These are phyloP conservation scores for Psophia crepitans DNA, from an alignment of 2,113 vertebrate genomes.

Conservation along the genomic window DNA sequence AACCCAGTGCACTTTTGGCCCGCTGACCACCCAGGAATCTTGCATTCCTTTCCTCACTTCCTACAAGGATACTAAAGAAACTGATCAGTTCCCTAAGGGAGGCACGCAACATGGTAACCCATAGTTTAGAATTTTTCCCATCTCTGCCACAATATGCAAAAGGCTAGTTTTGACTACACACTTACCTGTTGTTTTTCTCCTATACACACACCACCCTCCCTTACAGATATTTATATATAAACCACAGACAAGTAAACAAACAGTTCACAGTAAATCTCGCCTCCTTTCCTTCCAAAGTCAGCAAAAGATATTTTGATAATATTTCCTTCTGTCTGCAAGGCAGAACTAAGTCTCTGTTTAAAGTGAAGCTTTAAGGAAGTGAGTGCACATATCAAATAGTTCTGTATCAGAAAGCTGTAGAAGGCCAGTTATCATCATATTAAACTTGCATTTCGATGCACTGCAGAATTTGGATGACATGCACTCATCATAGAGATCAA, in stretches of 20 bases:
- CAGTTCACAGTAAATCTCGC: not conserved
- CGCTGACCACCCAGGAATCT: not conserved
- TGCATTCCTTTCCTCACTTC: not conserved
- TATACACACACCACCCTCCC: rapidly evolving
- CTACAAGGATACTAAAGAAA: not conserved
- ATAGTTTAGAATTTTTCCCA: not conserved
- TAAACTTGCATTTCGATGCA: not conserved
- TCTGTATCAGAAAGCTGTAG: not conserved
- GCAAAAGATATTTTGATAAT: not conserved
- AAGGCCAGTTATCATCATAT: not conserved
- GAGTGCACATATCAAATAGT: not conserved
- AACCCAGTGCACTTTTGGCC: not conserved
- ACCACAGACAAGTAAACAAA: not conserved
- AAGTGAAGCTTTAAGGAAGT: not conserved
- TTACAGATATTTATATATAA: not conserved
- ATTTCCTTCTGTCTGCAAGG: not conserved
- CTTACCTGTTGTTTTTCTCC: not conserved
- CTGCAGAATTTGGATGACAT: not conserved
- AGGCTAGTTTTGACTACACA: not conserved
- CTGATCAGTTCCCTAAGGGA: not conserved
- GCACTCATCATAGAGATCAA: not conserved
- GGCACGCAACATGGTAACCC: not conserved
- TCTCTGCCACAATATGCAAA: not conserved
- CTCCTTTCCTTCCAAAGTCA: not conserved
- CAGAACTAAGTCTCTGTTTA: not conserved